These are phyloP conservation scores for Sternotherus odoratus DNA, from an alignment of 2,797 vertebrate genomes.

Conservation along the genomic window DNA sequence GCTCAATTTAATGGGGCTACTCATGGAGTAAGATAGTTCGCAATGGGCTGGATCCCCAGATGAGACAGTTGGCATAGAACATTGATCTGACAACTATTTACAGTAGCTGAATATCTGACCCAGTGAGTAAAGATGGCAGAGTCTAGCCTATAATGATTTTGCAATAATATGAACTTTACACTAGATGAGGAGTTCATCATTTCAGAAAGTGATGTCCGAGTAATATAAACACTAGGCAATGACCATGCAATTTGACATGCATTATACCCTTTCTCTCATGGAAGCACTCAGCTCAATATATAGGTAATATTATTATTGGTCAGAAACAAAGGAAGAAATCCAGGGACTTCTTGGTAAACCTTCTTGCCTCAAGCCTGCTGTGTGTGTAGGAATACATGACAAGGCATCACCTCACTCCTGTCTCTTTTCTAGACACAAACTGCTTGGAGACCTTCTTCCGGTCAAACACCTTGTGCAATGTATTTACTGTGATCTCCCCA, in stretches of 20 bases:
- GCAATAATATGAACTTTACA: neutral
- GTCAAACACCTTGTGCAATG: neutral
- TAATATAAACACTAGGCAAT: neutral
- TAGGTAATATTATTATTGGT: rapidly evolving
- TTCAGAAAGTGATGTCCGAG: neutral
- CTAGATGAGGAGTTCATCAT: neutral
- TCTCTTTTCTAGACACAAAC: neutral
- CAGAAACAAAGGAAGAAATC: neutral
- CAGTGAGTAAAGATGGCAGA: neutral
- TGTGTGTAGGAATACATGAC: rapidly evolving
- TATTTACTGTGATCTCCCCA: neutral
- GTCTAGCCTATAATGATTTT: neutral
- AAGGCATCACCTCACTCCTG: neutral
- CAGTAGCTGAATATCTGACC: conserved; percentile 6
- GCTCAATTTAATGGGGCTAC: conserved; percentile 36
- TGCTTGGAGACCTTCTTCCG: neutral
- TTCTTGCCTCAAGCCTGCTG: rapidly evolving
- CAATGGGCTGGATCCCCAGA: conserved; percentile 26
- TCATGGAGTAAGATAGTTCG: conserved; percentile 43
- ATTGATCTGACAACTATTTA: conserved; percentile 20
- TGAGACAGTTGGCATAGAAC: neutral
- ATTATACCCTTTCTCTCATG: neutral
- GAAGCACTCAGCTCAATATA: neutral
- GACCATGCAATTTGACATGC: neutral
- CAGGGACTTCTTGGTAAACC: neutral